Evolutionary conservation across 2,113 vertebrate genomes (phyloP).

Genomic region (Macroglossus sobrinus): DNA sequence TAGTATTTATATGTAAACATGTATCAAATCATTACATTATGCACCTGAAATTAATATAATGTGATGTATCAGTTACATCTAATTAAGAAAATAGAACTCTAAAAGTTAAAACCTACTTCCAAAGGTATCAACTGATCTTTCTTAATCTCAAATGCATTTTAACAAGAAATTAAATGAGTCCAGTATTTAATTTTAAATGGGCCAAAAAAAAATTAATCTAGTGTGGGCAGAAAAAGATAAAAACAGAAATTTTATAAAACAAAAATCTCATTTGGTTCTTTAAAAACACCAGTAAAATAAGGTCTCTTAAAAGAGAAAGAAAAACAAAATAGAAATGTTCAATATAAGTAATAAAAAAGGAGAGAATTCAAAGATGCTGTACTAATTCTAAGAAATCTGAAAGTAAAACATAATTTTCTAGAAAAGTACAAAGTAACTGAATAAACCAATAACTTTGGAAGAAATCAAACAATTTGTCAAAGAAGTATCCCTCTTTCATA

Average conservation of each 20-base stretch:
- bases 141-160: conserved; percentile 17
- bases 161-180: conserved; percentile 5
- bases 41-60: background rate
- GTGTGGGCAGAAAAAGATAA: background rate
- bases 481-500: background rate
- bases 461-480: background rate
- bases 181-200: background rate
- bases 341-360: background rate
- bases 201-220: background rate
- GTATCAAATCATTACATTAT: background rate
- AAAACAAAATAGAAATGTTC: background rate
- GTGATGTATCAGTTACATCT: background rate
- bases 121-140: background rate
- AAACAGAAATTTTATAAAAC: background rate
- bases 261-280: background rate
- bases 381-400: background rate
- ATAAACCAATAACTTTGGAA: background rate
- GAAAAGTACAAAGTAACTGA: background rate
- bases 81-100: background rate
- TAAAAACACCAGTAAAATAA: background rate
- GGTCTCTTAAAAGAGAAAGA: background rate
- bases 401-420: background rate
- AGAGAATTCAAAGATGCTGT: background rate
- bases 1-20: no score
- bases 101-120: background rate